Evolutionary conservation across 2,888 invertebrate genomes (phyloP), one percentile per base, ranked within the genome.

Genomic region (Pegoplata infirma): DNA sequence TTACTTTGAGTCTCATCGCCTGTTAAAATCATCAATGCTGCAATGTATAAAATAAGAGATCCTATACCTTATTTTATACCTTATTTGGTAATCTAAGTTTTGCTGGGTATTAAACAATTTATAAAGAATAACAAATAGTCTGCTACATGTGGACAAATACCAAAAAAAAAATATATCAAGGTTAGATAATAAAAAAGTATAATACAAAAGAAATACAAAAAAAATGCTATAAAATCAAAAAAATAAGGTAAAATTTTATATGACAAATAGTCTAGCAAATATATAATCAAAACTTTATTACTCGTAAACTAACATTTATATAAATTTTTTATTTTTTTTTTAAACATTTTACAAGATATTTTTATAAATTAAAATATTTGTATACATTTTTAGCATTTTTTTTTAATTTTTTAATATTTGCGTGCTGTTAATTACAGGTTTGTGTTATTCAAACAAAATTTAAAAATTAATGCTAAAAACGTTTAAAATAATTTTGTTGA

Each of bases 371-470:
- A n/a, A n/a, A n/a, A n/a, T n/a, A n/a, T n/a, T n/a, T n/a, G n/a
- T n/a, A n/a, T n/a, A n/a, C n/a, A n/a, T n/a, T n/a, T n/a, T n/a
- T n/a, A 47, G 17, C 32, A n/a, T n/a, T n/a, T n/a, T n/a, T n/a
- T n/a, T n/a, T 10, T 10, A 32, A 32, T 32, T 3, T 10, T 32
- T 10, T 10, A 32, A 32, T 32, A 36, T 47, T 73, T 66, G 66
- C 44, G 17, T 64, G 66, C 32, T 66, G 58, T 58, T 66, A 66
- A 73, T 73, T 67, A 53, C 17, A 3, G 40, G 3, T 59, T 53
- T 61, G 46, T 25, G 36, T 53, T 67, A 4, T 10, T 32, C 32
- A 32, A 12, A 2, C 12, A 10, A 32, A 32, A 7, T n/a, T n/a
- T n/a, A n/a, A n/a, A n/a, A n/a, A 32, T 32, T 32, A 6, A n/a